phyloP scores from a whole-genome alignment of 2,113 vertebrate genomes.

The Psammodynastes pulverulentus region DNA sequence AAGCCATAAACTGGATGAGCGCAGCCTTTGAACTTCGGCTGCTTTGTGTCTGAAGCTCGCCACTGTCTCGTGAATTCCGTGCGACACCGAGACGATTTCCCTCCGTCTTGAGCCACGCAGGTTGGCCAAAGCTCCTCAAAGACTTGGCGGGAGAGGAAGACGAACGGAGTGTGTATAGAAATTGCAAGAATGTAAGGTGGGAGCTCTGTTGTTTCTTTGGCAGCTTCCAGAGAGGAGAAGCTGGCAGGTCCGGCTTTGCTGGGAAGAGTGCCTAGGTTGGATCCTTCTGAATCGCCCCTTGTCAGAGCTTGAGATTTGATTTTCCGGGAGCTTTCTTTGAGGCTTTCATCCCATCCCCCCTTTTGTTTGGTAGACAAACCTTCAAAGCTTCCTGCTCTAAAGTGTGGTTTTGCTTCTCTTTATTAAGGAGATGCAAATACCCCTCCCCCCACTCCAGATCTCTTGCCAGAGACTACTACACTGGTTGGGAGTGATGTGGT shows the following conservation, averaged over 20 bases:
- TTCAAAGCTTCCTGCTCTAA: background rate
- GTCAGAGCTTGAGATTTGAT: background rate
- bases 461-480: background rate
- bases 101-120: background rate
- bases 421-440: background rate
- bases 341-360: too few relatives aligned
- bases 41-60: background rate
- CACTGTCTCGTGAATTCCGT: too few relatives aligned
- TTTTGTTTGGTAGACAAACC: too few relatives aligned
- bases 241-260: background rate
- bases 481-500: background rate
- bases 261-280: background rate
- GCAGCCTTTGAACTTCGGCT: background rate
- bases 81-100: background rate
- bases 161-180: background rate
- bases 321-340: background rate
- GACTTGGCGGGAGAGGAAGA: background rate
- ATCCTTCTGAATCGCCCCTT: background rate
- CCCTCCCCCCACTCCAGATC: background rate
- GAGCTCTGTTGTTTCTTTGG: background rate
- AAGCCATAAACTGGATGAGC: background rate
- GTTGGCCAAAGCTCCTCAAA: background rate
- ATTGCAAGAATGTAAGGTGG: background rate
- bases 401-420: background rate
- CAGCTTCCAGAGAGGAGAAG: background rate